A percentile compares a stretch with the other conserved stretches of the same genome.
Conservation (phyloP, 2,113 vertebrate species). For the Petaurus breviceps region DNA sequence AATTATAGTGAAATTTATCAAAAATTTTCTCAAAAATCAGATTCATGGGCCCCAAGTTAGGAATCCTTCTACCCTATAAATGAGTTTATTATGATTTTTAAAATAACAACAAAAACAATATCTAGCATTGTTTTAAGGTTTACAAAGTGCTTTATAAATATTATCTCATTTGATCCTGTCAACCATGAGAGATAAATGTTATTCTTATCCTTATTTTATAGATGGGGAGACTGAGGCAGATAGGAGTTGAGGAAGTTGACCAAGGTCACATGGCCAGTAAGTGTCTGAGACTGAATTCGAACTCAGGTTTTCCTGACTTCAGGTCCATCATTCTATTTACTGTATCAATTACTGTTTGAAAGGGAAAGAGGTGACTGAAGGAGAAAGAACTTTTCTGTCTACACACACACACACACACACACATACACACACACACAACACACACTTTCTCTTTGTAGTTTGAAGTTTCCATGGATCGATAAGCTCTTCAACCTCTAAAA, state of each 20-base stretch:
- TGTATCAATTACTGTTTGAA: neutral
- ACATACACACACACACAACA: neutral
- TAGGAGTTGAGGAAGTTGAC: neutral
- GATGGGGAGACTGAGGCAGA: neutral
- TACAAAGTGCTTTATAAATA: neutral
- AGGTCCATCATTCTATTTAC: neutral
- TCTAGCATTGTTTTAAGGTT: neutral
- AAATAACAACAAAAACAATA: neutral
- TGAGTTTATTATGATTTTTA: neutral
- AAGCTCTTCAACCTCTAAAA: neutral
- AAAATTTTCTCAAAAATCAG: neutral
- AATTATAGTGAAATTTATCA: neutral
- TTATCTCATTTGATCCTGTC: neutral
- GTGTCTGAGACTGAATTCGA: neutral
- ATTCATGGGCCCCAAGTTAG: neutral
- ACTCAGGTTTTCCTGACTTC: neutral
- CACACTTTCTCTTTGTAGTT: neutral
- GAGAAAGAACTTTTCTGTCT: neutral
- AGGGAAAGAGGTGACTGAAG: neutral
- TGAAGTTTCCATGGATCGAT: neutral
- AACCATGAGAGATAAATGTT: neutral
- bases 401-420: neutral
- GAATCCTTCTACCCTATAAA: neutral
- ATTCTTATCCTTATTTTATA: neutral
- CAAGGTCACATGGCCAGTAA: neutral